Evolutionary conservation across 2,888 invertebrate species (phyloP), one percentile per base, ranked within the genome.

Genomic region (Phaonia tiefii): DNA sequence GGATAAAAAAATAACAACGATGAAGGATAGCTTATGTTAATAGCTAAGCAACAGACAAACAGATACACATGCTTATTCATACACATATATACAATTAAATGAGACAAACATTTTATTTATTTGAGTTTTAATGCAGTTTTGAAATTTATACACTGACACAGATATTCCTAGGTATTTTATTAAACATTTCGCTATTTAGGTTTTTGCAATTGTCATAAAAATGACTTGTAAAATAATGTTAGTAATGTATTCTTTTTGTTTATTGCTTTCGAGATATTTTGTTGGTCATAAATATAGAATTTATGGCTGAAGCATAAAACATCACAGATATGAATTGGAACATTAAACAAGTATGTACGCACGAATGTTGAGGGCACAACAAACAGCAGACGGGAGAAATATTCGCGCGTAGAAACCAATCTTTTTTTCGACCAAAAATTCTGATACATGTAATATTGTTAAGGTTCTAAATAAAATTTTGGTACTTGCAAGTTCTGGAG

Each of bases 21-120:
- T 0, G 31, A 70, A 71, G 66, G 74, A 71, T 71, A 71, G 77
- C 74, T 31, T 44, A 58, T 74, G 79, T 70, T 74, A 74, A 79
- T 70, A 42, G 54, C 22, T 17, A 5, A 17, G 63, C 25, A 4
- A 54, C 25, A 25, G 2, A 54, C 25, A 31, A 5, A 31, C 8
- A 3, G 31, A 8, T 31, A 31, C 31, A 31, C 31, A 5, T 31
- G 8, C 31, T 31, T 8, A 31, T 31, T 31, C 31, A 31, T 31
- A 5, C 31, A 31, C 31, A 3, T 5, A 31, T n/a, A 31, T 5
- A 31, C 3, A 31, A 31, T 31, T 5, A 22, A 25, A 39, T 56
- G 51, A 10, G 42, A 60, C 26, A 54, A 51, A 46, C 20, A 74
- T 46, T 69, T 37, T 56, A 31, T 31, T 31, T 22, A 58, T 22